These are phyloP conservation scores for Eunapius fragilis DNA, from an alignment of 37 sponge, comb jelly and placozoan genomes.

Conservation along the genomic window DNA sequence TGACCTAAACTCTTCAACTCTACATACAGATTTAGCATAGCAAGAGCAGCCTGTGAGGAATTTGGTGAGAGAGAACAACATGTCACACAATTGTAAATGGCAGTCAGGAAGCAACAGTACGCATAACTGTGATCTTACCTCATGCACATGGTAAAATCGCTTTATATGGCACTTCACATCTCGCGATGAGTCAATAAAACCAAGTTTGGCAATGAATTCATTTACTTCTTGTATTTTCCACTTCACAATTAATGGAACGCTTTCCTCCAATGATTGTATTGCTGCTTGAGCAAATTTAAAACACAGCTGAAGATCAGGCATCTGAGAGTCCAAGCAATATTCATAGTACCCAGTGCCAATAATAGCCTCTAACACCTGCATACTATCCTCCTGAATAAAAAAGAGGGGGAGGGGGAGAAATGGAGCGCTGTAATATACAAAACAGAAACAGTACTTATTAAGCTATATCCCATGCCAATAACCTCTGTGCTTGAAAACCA, in stretches of 20 bases:
- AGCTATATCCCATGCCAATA: too few species aligned
- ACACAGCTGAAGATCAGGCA: background rate
- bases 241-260: background rate
- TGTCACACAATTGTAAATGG: background rate
- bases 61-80: too few species aligned
- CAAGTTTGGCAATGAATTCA: background rate
- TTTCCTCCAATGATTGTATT: background rate
- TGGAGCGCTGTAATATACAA: too few species aligned
- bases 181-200: background rate
- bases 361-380: background rate
- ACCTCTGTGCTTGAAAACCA: background rate
- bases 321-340: background rate
- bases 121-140: too few species aligned
- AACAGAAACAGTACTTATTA: too few species aligned
- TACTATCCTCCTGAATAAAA: background rate
- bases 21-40: constrained; percentile 50
- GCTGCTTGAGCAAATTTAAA: background rate
- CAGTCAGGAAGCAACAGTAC: too few species aligned
- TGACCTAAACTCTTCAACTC: constrained; percentile 66
- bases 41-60: constrained; percentile 43
- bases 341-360: background rate
- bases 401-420: too few species aligned
- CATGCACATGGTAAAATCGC: background rate
- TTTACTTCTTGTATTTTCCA: background rate
- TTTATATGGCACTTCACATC: background rate